Evolutionary conservation across 2,797 vertebrate species (phyloP).

Genomic region (Coranthus polyacanthus): DNA sequence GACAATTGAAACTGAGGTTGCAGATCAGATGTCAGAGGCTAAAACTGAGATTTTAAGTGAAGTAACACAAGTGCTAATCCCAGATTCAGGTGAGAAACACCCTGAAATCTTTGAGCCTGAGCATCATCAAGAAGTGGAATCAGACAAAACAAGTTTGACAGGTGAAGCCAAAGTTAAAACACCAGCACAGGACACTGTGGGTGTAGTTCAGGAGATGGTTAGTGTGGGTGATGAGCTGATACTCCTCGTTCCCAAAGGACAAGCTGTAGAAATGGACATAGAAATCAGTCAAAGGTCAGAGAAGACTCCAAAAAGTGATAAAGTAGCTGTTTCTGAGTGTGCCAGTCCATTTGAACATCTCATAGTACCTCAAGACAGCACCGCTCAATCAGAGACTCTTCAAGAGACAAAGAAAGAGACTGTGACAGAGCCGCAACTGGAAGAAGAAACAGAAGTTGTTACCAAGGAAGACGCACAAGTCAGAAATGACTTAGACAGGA

Average conservation of each 20-base stretch:
- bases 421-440: slow-evolving; percentile 24
- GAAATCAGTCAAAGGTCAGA: slow-evolving; percentile 54
- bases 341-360: slow-evolving; percentile 25
- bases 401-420: slow-evolving; percentile 20
- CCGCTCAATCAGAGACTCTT: slow-evolving; percentile 5
- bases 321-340: slow-evolving; percentile 34
- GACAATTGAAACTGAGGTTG: neutral
- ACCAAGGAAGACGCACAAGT: slow-evolving; percentile 27
- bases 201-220: slow-evolving; percentile 40
- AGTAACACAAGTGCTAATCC: slow-evolving; percentile 5
- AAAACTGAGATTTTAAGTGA: slow-evolving; percentile 25
- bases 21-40: slow-evolving; percentile 20
- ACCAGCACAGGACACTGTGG: slow-evolving; percentile 15
- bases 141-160: slow-evolving; percentile 13
- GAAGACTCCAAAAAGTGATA: slow-evolving; percentile 23
- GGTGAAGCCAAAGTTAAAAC: slow-evolving; percentile 29
- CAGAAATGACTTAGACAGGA: slow-evolving; percentile 13
- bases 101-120: slow-evolving; percentile 14
- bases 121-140: slow-evolving; percentile 29
- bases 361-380: slow-evolving; percentile 3
- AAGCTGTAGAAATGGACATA: slow-evolving; percentile 72
- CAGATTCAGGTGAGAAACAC: slow-evolving; percentile 21
- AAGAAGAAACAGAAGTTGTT: slow-evolving; percentile 41
- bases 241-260: slow-evolving; percentile 75
- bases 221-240: slow-evolving; percentile 60